Conservation (phyloP, 2,113 vertebrate species). For the Cyphomyrus plagiostoma region DNA sequence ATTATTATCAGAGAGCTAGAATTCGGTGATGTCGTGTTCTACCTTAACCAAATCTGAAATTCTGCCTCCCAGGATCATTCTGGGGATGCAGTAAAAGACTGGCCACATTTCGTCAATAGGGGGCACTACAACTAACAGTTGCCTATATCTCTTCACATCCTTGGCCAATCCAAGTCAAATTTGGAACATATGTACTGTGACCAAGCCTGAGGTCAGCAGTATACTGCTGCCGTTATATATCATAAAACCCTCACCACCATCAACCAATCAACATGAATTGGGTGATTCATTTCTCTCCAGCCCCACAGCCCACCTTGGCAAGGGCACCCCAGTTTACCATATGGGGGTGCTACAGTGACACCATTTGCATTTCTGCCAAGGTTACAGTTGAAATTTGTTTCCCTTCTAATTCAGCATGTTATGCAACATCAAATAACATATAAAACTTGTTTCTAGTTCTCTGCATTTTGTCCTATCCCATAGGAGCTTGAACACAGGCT, state of each 20-base stretch:
- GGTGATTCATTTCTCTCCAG: not conserved
- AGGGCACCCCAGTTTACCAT: not conserved
- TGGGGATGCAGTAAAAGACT: not conserved
- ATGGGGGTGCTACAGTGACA: not conserved
- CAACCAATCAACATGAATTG: not conserved
- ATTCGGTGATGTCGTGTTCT: not conserved
- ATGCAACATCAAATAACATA: not conserved
- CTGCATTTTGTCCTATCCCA: not conserved
- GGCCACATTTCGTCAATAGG: not conserved
- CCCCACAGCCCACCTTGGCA: not conserved
- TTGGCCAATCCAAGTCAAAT: not conserved
- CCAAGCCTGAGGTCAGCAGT: not conserved
- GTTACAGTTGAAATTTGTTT: not conserved
- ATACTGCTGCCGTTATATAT: not conserved
- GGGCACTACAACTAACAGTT: not conserved
- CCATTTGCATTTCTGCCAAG: not conserved
- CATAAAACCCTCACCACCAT: not conserved
- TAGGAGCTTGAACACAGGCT: not conserved
- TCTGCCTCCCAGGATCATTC: not conserved
- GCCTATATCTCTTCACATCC: not conserved
- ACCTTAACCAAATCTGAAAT: not conserved
- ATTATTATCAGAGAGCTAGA: not conserved
- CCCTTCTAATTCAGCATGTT: not conserved
- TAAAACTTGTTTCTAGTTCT: not conserved
- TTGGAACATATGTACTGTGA: not conserved